phyloP scores from a whole-genome alignment of 2,888 invertebrate species.

The Eupithecia pulchellata region DNA sequence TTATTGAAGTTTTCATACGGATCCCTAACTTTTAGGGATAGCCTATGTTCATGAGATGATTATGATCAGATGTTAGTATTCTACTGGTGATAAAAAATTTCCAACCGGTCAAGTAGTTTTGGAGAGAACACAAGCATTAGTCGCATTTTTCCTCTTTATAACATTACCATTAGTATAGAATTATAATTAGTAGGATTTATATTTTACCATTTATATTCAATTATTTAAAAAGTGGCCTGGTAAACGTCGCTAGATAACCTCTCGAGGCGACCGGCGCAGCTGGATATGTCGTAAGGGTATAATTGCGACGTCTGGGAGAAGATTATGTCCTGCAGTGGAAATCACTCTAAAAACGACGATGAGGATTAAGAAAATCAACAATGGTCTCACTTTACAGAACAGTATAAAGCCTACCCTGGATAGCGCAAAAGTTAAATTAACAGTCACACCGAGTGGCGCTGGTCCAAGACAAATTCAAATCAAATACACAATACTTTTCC shows the following conservation, averaged over 20 bases:
- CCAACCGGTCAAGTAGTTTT: too few species aligned
- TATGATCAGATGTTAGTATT: too few species aligned
- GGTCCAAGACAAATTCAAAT: conserved; percentile 71
- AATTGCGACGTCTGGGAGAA: not conserved
- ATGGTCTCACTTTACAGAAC: conserved; percentile 57
- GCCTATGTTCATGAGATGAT: too few species aligned
- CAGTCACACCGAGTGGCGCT: conserved; percentile 69
- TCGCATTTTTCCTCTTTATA: too few species aligned
- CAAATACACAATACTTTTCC: conserved; percentile 70
- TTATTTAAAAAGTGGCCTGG: not conserved
- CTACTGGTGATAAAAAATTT: too few species aligned
- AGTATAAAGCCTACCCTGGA: conserved; percentile 69
- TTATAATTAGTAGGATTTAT: too few species aligned
- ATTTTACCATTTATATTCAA: not conserved
- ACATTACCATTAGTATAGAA: too few species aligned
- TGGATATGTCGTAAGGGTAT: not conserved
- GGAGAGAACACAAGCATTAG: too few species aligned
- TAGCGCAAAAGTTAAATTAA: conserved; percentile 65
- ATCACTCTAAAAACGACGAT: not conserved
- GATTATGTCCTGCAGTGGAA: not conserved
- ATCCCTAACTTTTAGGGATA: too few species aligned
- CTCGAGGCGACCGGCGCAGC: not conserved
- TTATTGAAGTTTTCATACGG: too few species aligned
- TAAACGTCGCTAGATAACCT: not conserved
- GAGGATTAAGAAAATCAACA: not conserved